Evolutionary conservation across 2,888 invertebrate genomes (phyloP).

Genomic region (Emesis furor): DNA sequence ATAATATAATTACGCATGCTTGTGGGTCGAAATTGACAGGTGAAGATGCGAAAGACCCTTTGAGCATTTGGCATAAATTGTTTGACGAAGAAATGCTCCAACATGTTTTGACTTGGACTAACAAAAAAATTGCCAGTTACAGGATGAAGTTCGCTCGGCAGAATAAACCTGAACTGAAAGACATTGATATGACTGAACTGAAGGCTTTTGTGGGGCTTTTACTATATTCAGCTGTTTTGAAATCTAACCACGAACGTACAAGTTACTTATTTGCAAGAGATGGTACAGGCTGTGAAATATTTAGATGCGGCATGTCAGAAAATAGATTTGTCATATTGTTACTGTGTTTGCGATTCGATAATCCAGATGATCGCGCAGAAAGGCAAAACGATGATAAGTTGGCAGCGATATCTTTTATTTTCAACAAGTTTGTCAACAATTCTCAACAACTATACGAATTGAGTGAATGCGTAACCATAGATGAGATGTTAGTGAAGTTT

Average conservation of each 20-base stretch:
- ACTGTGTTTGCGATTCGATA: conserved; percentile 58
- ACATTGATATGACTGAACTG: conserved; percentile 53
- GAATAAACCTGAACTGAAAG: conserved; percentile 55
- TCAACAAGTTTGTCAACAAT: conserved; percentile 68
- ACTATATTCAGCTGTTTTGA: conserved; percentile 61
- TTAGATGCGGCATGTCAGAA: conserved; percentile 67
- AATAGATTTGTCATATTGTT: conserved; percentile 43
- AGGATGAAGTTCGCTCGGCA: conserved; percentile 46
- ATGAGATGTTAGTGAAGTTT: conserved; percentile 72
- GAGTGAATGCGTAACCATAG: conserved; percentile 70
- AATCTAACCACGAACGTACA: conserved; percentile 67
- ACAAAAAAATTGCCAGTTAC: conserved; percentile 29
- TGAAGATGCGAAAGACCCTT: conserved; percentile 27
- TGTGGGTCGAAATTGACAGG: conserved; percentile 33
- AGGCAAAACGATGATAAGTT: conserved; percentile 60
- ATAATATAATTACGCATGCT: conserved; percentile 29
- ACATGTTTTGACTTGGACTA: conserved; percentile 38
- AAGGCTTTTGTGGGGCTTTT: conserved; percentile 52
- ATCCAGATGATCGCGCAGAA: conserved; percentile 60
- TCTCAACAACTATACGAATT: conserved; percentile 64
- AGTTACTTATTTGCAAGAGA: conserved; percentile 64
- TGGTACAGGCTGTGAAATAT: conserved; percentile 72
- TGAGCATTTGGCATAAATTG: conserved; percentile 34
- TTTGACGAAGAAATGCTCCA: conserved; percentile 38
- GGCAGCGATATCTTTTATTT: conserved; percentile 68